These are phyloP conservation scores for Rhinolophus ferrumequinum DNA, from an alignment of 2,113 vertebrate genomes.

Conservation along the genomic window DNA sequence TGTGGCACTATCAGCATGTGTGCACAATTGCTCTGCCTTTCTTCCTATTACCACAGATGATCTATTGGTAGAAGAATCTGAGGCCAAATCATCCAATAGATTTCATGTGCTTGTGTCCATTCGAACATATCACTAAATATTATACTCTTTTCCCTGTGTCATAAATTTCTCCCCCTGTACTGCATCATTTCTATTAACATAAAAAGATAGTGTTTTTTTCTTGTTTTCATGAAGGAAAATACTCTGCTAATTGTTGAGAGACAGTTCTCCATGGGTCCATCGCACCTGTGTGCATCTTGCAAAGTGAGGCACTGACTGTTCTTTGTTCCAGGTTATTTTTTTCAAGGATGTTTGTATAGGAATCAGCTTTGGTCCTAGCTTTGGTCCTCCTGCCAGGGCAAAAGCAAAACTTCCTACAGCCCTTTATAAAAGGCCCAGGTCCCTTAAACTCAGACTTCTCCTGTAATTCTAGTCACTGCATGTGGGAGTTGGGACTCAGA, in stretches of 20 bases:
- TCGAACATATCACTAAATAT: not conserved
- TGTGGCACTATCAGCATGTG: rapidly evolving
- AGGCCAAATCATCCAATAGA: not conserved
- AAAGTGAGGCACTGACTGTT: not conserved
- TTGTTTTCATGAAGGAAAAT: not conserved
- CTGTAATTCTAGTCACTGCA: not conserved
- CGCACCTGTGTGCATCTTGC: not conserved
- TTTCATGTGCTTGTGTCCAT: not conserved
- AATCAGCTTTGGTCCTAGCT: not conserved
- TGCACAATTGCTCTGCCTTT: not conserved
- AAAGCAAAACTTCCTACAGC: not conserved
- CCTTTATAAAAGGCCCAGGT: not conserved
- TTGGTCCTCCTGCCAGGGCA: not conserved
- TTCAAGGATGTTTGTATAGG: not conserved
- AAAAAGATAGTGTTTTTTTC: not conserved
- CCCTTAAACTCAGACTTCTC: not conserved
- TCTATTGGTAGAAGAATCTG: not conserved
- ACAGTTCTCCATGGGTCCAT: not conserved
- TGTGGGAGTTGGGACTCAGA: not conserved
- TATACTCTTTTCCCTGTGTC: not conserved
- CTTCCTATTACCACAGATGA: not conserved
- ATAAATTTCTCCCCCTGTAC: not conserved
- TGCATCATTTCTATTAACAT: not conserved
- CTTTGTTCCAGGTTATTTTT: not conserved
- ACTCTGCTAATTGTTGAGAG: not conserved